Conservation (phyloP, 30 jellyfish, hydroid and myxozoan species). For the Clytia hemisphaerica region DNA sequence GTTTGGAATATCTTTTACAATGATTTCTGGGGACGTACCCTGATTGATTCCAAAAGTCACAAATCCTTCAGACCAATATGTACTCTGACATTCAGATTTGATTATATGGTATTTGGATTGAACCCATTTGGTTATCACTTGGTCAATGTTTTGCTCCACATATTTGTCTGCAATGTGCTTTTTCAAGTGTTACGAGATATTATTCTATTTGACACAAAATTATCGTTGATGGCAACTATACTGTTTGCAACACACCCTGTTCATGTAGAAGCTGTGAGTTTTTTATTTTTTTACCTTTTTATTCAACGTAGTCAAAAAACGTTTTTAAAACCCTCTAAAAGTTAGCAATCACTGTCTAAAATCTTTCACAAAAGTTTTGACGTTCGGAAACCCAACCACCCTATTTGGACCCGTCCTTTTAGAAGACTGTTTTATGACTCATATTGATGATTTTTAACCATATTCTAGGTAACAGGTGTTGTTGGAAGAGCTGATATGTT, state of each 20-base stretch:
- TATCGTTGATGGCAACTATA: slow-evolving; percentile 32
- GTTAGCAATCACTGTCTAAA: no score
- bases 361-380: no score
- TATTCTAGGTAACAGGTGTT: slow-evolving; percentile 87
- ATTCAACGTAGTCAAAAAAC: no score
- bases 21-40: slow-evolving; percentile 85
- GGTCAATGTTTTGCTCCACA: slow-evolving; percentile 59
- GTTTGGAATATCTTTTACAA: slow-evolving; percentile 35
- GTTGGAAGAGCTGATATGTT: slow-evolving; percentile 94
- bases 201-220: slow-evolving; percentile 20
- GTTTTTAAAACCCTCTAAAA: no score
- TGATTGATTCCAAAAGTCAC: slow-evolving; percentile 73
- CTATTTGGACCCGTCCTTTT: no score
- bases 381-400: no score
- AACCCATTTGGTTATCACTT: slow-evolving; percentile 87
- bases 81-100: slow-evolving; percentile 57
- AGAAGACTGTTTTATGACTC: no score
- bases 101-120: slow-evolving; percentile 53
- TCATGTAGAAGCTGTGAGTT: slow-evolving; percentile 93
- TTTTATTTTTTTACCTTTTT: no score
- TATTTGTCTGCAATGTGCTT: slow-evolving; percentile 47
- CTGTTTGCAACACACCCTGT: slow-evolving; percentile 87
- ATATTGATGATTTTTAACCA: not conserved
- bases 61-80: slow-evolving; percentile 86
- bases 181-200: slow-evolving; percentile 24